Evolutionary conservation across 2,888 invertebrate genomes (phyloP).

Genomic region (Cosmia pyralina): DNA sequence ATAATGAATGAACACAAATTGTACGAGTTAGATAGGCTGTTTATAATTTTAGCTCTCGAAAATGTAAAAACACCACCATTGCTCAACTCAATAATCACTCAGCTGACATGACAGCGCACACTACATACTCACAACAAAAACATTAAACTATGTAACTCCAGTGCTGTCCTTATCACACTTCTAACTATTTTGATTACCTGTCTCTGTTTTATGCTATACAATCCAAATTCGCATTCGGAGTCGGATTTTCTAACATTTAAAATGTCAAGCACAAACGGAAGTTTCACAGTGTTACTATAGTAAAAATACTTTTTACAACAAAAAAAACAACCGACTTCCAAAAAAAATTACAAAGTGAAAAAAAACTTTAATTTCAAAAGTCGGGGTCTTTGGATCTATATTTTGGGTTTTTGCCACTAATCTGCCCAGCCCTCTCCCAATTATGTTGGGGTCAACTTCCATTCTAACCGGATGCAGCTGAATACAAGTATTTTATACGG

Average conservation of each 20-base stretch:
- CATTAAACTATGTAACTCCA: slow-evolving; percentile 50
- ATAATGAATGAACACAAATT: slow-evolving; percentile 52
- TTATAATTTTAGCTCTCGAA: slow-evolving; percentile 65
- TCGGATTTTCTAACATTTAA: neutral
- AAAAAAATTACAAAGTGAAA: too few species aligned
- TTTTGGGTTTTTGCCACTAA: too few species aligned
- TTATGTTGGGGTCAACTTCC: too few species aligned
- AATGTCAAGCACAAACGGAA: slow-evolving; percentile 44
- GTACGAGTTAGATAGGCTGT: slow-evolving; percentile 48
- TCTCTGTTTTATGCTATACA: slow-evolving; percentile 48
- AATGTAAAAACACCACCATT: slow-evolving; percentile 86
- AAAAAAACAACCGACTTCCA: too few species aligned
- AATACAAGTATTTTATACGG: too few species aligned
- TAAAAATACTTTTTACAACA: neutral
- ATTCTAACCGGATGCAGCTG: too few species aligned
- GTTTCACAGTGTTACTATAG: slow-evolving; percentile 27
- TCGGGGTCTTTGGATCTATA: too few species aligned
- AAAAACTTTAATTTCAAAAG: too few species aligned
- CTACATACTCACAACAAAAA: slow-evolving; percentile 61
- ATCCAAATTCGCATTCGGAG: neutral
- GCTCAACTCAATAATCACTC: slow-evolving; percentile 73
- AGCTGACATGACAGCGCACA: slow-evolving; percentile 68
- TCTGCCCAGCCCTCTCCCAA: too few species aligned
- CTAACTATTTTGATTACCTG: neutral
- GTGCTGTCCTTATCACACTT: slow-evolving; percentile 38